These are phyloP conservation scores for Sapayoa aenigma DNA, from an alignment of 2,113 vertebrate species.

Conservation along the genomic window DNA sequence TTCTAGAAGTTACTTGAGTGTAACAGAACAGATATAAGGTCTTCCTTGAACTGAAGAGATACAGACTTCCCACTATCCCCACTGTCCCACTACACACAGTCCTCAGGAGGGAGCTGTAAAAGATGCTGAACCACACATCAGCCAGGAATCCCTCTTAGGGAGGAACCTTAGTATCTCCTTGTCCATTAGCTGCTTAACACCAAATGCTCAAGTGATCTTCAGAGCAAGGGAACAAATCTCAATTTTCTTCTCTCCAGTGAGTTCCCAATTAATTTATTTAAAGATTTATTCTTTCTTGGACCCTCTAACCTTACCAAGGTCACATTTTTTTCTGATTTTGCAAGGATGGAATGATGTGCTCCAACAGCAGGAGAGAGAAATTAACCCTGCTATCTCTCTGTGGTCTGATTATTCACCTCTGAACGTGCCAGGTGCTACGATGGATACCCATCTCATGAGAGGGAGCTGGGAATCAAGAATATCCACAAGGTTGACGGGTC, in stretches of 20 bases:
- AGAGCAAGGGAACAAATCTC: not conserved
- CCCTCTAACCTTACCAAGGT: not conserved
- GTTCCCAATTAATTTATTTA: not conserved
- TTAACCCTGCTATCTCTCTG: not conserved
- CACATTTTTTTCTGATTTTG: not conserved
- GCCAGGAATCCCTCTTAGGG: not conserved
- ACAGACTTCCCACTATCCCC: not conserved
- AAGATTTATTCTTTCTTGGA: not conserved
- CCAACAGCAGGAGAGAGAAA: not conserved
- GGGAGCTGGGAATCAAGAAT: accelerated
- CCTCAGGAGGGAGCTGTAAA: not conserved
- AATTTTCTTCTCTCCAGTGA: not conserved
- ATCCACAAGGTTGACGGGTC: no score
- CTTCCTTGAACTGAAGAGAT: not conserved
- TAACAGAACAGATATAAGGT: not conserved
- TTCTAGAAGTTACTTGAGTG: not conserved
- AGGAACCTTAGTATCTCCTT: not conserved
- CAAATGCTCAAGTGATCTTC: not conserved
- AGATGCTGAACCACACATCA: not conserved
- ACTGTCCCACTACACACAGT: no score
- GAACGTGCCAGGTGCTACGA: no score
- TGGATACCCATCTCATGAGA: not conserved
- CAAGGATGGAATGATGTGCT: not conserved
- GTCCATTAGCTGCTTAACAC: not conserved
- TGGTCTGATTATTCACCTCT: not conserved